phyloP scores from a whole-genome alignment of 1,140 invertebrate genomes.

The Globodera rostochiensis region DNA sequence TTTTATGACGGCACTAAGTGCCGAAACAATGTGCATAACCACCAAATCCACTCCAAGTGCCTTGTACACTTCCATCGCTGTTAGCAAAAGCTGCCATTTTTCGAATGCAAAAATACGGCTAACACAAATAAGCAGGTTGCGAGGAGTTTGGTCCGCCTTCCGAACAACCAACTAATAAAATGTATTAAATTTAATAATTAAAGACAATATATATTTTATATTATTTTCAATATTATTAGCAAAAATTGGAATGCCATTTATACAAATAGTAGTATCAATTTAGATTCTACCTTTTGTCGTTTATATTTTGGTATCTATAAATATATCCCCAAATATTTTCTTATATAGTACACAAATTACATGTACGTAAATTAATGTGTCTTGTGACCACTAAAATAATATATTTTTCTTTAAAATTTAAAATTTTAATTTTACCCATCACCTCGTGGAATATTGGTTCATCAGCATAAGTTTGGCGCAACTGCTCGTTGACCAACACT shows the following conservation, averaged over 20 bases:
- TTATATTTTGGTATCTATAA: too few species aligned
- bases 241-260: too few species aligned
- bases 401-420: too few species aligned
- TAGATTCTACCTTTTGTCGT: too few species aligned
- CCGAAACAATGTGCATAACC: constrained; percentile 34
- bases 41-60: constrained; percentile 4
- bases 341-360: too few species aligned
- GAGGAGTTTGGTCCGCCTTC: constrained; percentile 16
- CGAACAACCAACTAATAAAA: not conserved
- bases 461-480: not conserved
- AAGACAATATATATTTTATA: too few species aligned
- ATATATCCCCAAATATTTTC: too few species aligned
- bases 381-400: too few species aligned
- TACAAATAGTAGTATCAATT: too few species aligned
- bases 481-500: not conserved
- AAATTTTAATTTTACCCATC: not conserved
- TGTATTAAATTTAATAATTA: too few species aligned
- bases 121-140: constrained; percentile 36
- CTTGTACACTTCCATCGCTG: constrained; percentile 41
- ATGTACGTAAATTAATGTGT: too few species aligned
- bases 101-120: constrained; percentile 32
- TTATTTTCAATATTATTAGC: too few species aligned
- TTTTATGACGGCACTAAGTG: constrained; percentile 29
- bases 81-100: constrained; percentile 30
- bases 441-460: not conserved